phyloP scores from a whole-genome alignment of 2,888 invertebrate species.

The Leuctra nigra region DNA sequence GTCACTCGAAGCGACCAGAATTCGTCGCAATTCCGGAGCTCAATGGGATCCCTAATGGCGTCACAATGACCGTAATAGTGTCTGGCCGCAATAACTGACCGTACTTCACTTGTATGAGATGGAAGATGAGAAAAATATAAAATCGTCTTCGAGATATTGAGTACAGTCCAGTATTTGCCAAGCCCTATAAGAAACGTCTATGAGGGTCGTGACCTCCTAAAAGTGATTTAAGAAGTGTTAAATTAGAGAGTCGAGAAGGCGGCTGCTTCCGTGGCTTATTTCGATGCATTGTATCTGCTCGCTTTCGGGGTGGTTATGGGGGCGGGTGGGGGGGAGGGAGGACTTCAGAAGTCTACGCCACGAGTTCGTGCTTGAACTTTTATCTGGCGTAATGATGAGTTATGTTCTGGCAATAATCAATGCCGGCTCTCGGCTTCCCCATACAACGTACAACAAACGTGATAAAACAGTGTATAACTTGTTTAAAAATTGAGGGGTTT shows the following conservation, averaged over 20 bases:
- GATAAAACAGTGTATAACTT: background rate
- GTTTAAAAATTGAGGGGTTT: background rate
- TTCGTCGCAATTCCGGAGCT: too few species aligned
- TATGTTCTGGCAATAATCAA: conserved; percentile 7
- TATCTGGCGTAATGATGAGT: conserved; percentile 7
- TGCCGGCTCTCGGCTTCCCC: background rate
- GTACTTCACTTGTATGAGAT: too few species aligned
- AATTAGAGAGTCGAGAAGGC: background rate
- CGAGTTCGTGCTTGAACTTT: background rate
- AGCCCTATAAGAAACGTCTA: too few species aligned
- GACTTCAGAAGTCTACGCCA: background rate
- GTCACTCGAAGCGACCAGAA: too few species aligned
- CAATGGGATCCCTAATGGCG: too few species aligned
- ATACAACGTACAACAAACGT: background rate
- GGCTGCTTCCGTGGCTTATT: background rate
- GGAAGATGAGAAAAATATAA: too few species aligned
- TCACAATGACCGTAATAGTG: too few species aligned
- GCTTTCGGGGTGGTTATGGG: background rate
- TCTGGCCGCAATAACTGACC: too few species aligned
- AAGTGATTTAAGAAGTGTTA: conserved; percentile 10
- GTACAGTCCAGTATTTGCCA: too few species aligned
- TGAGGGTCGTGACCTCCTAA: background rate
- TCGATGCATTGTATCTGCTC: background rate
- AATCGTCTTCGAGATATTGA: too few species aligned
- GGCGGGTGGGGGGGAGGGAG: background rate